Conservation (phyloP, 2,797 vertebrate species). For the Myripristis murdjan region DNA sequence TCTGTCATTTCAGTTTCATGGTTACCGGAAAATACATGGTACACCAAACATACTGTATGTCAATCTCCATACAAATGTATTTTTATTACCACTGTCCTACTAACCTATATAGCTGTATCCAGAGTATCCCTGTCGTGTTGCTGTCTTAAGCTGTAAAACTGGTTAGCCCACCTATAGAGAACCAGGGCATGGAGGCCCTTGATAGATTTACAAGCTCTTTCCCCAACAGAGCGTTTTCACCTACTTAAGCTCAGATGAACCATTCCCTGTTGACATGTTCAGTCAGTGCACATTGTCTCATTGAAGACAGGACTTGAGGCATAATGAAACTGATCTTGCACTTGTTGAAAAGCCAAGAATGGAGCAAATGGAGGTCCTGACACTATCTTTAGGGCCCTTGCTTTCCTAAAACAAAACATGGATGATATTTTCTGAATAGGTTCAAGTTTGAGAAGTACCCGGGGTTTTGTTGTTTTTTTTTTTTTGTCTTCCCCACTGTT, state of each 20-base stretch:
- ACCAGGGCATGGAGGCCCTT: background rate
- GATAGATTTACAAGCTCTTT: slow-evolving; percentile 19
- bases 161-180: slow-evolving; percentile 39
- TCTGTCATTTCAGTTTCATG: background rate
- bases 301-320: slow-evolving; percentile 12
- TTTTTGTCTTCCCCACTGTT: too few species aligned
- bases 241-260: slow-evolving; percentile 10
- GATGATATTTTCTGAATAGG: background rate
- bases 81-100: background rate
- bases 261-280: slow-evolving; percentile 26
- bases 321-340: slow-evolving; percentile 19
- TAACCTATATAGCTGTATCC: slow-evolving; percentile 7
- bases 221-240: slow-evolving; percentile 23
- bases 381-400: background rate
- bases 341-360: slow-evolving; percentile 13
- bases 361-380: background rate
- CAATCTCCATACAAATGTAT: background rate
- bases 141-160: slow-evolving; percentile 40
- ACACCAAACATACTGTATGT: background rate
- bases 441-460: background rate
- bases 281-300: slow-evolving; percentile 9
- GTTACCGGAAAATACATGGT: too few species aligned
- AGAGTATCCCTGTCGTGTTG: background rate
- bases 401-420: background rate
- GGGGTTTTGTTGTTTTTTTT: too few species aligned